Base-by-base conservation (phyloP, 1,140 invertebrate genomes). In the Nomia melanderi region DNA sequence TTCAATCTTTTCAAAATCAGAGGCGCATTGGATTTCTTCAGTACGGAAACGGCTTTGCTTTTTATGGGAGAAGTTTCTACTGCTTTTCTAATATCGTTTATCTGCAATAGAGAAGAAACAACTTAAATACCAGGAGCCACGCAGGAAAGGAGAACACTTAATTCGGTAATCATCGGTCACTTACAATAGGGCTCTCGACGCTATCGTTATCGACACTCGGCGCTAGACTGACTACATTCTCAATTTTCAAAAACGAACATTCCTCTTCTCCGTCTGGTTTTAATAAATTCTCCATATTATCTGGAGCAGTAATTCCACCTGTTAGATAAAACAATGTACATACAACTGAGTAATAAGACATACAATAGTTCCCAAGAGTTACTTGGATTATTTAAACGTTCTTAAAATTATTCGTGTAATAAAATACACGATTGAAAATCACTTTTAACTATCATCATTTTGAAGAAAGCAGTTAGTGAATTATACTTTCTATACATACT, bases 221-320 rank as follows among this genome's bases (percentile, higher is more conserved):
- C n/a, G 90, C 89, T 8, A 92, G 83, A 70, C 91, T 92, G 14
- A 92, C 81, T 31, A 92, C 91, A 67, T 88, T 91, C 62, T 88
- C 90, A n/a, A 92, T 92, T 54, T 87, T 90, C 7, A 92, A 66
- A 41, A 91, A 91, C 1, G 88, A 87, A 47, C 84, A 86, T 0
- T 87, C 75, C 33, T 78, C 80, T 8, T 91, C 88, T 5, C 50
- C 73, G 11, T 84, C 78, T 25, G 64, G 56, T 14, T 80, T 50
- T 29, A 65, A 27, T 41, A 39, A 2, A 12, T 77, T 70, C 11
- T 53, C 36, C 3, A 31, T 27, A 12, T 67, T 78, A 6, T 53
- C 36, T 4, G 64, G 5, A 39, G 12, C 25, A 54, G 25, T 62
- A 9, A 63, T n/a, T 33, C 66, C 53, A 36, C 64, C 83, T 84